Conservation (phyloP, 2,888 invertebrate species). For the Diaphora mendica region DNA sequence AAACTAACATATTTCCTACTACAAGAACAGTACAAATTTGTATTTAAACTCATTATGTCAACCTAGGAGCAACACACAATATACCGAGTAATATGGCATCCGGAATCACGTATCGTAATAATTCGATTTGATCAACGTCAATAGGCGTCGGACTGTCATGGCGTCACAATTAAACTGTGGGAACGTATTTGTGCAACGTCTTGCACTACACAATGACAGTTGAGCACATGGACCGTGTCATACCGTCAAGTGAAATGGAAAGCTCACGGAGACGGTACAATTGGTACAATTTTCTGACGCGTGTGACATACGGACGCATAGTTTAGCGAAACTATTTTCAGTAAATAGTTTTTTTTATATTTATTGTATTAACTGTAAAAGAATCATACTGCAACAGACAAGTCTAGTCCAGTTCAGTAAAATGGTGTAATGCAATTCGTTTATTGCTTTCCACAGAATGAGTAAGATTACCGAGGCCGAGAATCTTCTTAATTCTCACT, state of each 20-base stretch:
- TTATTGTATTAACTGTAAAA: not conserved
- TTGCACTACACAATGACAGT: slow-evolving; percentile 27
- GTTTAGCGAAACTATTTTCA: slow-evolving; percentile 28
- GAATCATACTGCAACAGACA: too few species aligned
- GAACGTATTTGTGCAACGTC: slow-evolving; percentile 46
- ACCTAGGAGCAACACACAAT: too few species aligned
- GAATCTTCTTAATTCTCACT: not conserved
- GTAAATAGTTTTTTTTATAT: not conserved
- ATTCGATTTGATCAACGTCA: slow-evolving; percentile 46
- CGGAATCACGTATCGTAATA: slow-evolving; percentile 40
- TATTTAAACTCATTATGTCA: too few species aligned
- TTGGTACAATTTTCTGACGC: slow-evolving; percentile 71
- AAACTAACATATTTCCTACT: too few species aligned
- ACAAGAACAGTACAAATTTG: not conserved
- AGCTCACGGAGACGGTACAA: slow-evolving; percentile 51
- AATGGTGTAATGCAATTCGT: not conserved
- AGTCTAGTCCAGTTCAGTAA: too few species aligned
- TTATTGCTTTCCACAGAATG: not conserved
- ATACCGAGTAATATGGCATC: slow-evolving; percentile 7
- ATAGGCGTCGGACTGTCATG: slow-evolving; percentile 23
- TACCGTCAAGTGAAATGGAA: slow-evolving; percentile 68
- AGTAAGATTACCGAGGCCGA: not conserved
- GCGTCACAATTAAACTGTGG: slow-evolving; percentile 37
- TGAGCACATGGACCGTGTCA: slow-evolving; percentile 31
- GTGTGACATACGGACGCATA: slow-evolving; percentile 36